These are phyloP conservation scores for Octonoba sinensis DNA, from an alignment of 2,888 invertebrate species.

Conservation along the genomic window DNA sequence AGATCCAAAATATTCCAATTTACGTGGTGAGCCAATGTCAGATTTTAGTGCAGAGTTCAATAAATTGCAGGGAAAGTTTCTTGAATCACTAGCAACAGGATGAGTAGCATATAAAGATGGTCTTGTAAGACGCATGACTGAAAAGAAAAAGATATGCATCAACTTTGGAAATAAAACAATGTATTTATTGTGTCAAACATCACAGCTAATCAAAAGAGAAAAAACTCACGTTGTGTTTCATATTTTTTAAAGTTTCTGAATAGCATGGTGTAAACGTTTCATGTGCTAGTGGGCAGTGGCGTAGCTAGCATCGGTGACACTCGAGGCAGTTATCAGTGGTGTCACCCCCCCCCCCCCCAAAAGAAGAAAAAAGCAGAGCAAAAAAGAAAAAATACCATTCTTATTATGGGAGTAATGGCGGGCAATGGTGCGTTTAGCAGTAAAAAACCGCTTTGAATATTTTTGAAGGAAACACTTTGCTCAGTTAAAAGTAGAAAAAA, in stretches of 20 bases:
- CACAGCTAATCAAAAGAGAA: no score
- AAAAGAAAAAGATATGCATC: conserved; percentile 8
- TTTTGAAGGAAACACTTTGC: no score
- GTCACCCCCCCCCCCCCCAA: no score
- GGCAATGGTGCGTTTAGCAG: no score
- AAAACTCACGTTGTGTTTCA: not conserved
- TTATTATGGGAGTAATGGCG: no score
- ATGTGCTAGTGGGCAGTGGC: no score
- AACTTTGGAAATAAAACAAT: not conserved
- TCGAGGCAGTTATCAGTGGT: no score
- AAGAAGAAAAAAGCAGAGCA: no score
- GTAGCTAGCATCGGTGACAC: no score
- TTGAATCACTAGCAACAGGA: conserved; percentile 80
- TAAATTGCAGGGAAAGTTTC: conserved; percentile 86
- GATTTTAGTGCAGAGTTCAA: conserved; percentile 83
- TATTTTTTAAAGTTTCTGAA: not conserved
- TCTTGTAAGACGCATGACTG: conserved; percentile 62
- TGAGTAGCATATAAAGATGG: conserved; percentile 62
- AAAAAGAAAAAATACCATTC: no score
- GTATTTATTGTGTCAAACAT: not conserved
- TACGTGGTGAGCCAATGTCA: conserved; percentile 86
- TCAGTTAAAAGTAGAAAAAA: no score
- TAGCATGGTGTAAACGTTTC: not conserved
- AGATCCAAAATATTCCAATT: conserved; percentile 84
- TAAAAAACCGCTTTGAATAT: no score